Base-by-base conservation (phyloP, 2,113 vertebrate species). In the Cavia aperea region DNA sequence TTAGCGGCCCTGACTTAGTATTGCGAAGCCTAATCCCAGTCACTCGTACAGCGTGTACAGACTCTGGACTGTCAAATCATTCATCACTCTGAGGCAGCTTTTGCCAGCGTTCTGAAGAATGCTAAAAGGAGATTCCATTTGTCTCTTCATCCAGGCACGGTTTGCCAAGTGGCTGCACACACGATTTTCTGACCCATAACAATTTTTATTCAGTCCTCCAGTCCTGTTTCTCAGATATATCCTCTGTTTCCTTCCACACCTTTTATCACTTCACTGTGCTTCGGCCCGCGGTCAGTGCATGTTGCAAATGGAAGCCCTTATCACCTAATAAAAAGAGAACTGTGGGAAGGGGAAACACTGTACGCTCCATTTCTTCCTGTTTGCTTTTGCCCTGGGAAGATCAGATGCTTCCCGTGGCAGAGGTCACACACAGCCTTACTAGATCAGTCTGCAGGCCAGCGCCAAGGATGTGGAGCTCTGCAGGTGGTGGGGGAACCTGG, bases 131-230 rank as follows among this genome's bases (percentile, higher is more conserved):
- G 72, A 43, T 49, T 23, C 2, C 0, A 0, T 19, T 23, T 56
- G 21, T 92, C 81, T 94, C 73, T 66, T 88, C 70, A 73, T 65
- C 36, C 56, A 92, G 89, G 54, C 33, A 58, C 77, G 46, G n/a
- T 63, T 90, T 85, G 89, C 89, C 92, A 95, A 95, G 88, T 84
- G 75, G 86, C 65, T 54, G 36, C 70, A 94, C 63, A 89, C 75
- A 62, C 66, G 11, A 46, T 89, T 92, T 96, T 93, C 86, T 94
- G 86, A 92, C 62, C 70, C 49, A 60, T 87, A 73, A 78, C 91
- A 26, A 43, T 93, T 14, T 91, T 65, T 95, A 0, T 68, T 68
- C 62, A 43, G n/a, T 15, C 33, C 39, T 29, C 46, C 54, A 75
- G 1, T 26, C 66, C 33, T 26, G 83, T 3, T 93, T 89, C 29